phyloP scores from a whole-genome alignment of 2,888 invertebrate species.

The Himalopsyche anomala region DNA sequence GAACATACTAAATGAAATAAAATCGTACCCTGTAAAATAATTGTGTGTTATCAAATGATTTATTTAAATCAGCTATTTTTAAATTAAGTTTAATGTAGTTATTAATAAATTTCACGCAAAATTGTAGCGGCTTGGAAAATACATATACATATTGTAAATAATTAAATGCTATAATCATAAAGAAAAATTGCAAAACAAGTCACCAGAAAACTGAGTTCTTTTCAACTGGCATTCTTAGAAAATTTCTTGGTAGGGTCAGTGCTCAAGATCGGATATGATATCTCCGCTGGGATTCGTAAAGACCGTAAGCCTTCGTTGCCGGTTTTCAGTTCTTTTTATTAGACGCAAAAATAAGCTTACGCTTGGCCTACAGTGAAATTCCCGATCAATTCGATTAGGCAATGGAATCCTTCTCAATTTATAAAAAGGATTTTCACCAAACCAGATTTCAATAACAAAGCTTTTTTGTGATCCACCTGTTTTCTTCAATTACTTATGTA shows the following conservation, averaged over 20 bases:
- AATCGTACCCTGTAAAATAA: too few relatives aligned
- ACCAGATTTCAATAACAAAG: not conserved
- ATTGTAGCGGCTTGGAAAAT: too few relatives aligned
- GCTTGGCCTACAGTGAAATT: slow-evolving; percentile 1
- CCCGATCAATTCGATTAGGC: slow-evolving; percentile 17
- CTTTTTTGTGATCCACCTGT: not conserved
- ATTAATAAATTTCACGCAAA: too few relatives aligned
- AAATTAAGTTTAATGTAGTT: too few relatives aligned
- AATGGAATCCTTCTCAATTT: slow-evolving; percentile 25
- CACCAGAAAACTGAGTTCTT: not conserved
- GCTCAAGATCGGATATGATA: slow-evolving; percentile 11
- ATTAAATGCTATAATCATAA: too few relatives aligned
- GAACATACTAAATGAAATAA: too few relatives aligned
- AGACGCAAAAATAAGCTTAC: slow-evolving; percentile 4
- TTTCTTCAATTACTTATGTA: not conserved
- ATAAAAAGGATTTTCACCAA: slow-evolving; percentile 24
- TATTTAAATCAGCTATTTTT: too few relatives aligned
- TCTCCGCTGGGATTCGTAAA: slow-evolving; percentile 16
- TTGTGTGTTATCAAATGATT: too few relatives aligned
- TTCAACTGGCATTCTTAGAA: not conserved
- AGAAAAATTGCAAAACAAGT: too few relatives aligned
- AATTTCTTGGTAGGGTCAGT: not conserved
- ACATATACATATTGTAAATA: too few relatives aligned
- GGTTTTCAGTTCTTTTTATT: slow-evolving; percentile 27
- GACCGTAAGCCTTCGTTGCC: not conserved